These are phyloP conservation scores for Peromyscus eremicus DNA, from an alignment of 2,797 vertebrate species.

Conservation along the genomic window DNA sequence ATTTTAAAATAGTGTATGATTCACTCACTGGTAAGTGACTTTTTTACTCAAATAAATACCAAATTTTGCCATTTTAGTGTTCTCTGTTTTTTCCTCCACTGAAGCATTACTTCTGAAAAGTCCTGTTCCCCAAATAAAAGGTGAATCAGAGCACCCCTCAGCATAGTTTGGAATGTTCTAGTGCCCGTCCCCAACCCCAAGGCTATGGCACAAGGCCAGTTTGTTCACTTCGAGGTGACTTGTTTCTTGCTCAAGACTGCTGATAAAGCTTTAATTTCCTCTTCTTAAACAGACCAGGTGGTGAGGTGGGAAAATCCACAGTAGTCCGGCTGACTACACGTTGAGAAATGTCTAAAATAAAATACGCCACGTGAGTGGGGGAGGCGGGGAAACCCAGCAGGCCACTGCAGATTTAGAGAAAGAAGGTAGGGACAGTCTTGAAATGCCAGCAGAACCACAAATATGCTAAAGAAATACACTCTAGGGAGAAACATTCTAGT, in stretches of 20 bases:
- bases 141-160: background rate
- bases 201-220: background rate
- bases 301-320: background rate
- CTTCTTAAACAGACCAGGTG: background rate
- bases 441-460: background rate
- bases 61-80: slow-evolving; percentile 91
- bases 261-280: slow-evolving; percentile 9
- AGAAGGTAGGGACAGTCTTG: background rate
- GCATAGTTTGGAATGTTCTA: background rate
- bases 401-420: background rate
- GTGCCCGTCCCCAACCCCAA: background rate
- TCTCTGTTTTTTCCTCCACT: background rate
- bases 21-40: slow-evolving; percentile 77
- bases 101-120: background rate
- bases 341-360: background rate
- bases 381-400: background rate
- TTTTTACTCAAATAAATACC: slow-evolving; percentile 92
- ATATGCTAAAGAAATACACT: background rate
- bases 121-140: rapidly evolving
- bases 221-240: background rate
- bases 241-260: background rate
- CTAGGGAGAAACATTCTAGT: background rate
- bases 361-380: rapidly evolving
- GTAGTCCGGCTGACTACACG: background rate
- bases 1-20: slow-evolving; percentile 82